Percentiles rank a stretch among this genome's conserved stretches.
These are phyloP conservation scores for Gracilinanus agilis DNA, from an alignment of 2,113 vertebrate species.

Conservation along the genomic window DNA sequence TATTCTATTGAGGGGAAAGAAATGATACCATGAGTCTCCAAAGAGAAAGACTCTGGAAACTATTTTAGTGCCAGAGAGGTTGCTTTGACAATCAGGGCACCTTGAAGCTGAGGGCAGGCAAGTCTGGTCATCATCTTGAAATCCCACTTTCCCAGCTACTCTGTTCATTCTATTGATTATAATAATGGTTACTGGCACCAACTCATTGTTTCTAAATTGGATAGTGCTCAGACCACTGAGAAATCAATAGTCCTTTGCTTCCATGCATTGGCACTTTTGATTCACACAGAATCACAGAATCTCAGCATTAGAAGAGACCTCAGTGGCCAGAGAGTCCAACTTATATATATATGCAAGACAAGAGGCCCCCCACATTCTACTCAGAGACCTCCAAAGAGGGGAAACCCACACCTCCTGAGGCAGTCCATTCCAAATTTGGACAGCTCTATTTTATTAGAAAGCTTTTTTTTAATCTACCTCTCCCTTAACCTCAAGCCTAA, in stretches of 20 bases:
- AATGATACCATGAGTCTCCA: conserved; percentile 46
- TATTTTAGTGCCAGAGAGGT: conserved; percentile 12
- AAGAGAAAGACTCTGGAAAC: conserved; percentile 59
- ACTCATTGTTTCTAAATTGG: conserved; percentile 55
- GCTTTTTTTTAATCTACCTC: too few species aligned
- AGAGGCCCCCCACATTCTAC: too few species aligned
- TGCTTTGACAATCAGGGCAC: not conserved
- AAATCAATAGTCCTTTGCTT: conserved; percentile 72
- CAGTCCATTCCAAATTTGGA: too few species aligned
- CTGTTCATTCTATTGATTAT: conserved; percentile 25
- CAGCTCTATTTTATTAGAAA: too few species aligned
- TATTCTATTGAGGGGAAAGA: conserved; percentile 35
- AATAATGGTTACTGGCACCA: conserved; percentile 45
- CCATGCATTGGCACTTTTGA: conserved; percentile 44
- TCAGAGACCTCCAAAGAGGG: too few species aligned
- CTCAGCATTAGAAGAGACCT: too few species aligned
- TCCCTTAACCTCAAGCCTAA: too few species aligned
- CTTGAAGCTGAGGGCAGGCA: not conserved
- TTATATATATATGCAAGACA: too few species aligned
- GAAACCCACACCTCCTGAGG: too few species aligned
- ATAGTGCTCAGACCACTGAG: conserved; percentile 58
- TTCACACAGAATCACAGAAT: too few species aligned
- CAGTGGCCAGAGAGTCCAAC: too few species aligned
- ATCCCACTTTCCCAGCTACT: not conserved
- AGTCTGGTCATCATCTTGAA: not conserved